Evolutionary conservation across 2,888 invertebrate genomes (phyloP).

Genomic region (Aphelenchoides bicaudatus): DNA sequence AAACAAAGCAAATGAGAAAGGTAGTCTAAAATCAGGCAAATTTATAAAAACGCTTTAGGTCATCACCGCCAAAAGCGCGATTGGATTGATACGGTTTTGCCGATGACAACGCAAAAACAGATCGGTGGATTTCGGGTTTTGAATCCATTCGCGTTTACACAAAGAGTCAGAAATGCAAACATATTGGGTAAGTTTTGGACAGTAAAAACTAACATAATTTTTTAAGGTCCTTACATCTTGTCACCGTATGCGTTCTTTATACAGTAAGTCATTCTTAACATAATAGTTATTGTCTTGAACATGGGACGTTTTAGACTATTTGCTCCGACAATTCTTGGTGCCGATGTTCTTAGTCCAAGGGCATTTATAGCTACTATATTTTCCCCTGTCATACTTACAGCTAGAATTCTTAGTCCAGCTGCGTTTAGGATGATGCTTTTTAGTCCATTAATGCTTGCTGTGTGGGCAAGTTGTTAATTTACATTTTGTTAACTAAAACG

Average conservation of each 20-base stretch:
- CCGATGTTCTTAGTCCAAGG: constrained; percentile 15
- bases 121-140: not conserved
- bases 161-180: constrained; percentile 20
- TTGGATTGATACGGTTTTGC: constrained; percentile 6
- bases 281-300: not conserved
- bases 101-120: constrained; percentile 5
- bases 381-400: constrained; percentile 4
- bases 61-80: too few species aligned
- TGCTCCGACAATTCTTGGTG: too few species aligned
- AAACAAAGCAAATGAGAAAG: too few species aligned
- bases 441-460: constrained; percentile 48
- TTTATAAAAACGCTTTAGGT: too few species aligned
- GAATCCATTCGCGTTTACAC: constrained; percentile 30
- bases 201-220: not conserved
- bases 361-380: constrained; percentile 36
- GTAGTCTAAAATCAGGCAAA: too few species aligned
- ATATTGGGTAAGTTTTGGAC: constrained; percentile 10
- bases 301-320: too few species aligned
- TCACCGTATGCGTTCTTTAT: constrained; percentile 9
- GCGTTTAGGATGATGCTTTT: constrained; percentile 47
- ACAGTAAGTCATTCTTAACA: not conserved
- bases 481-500: not conserved
- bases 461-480: constrained; percentile 31
- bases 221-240: constrained; percentile 7
- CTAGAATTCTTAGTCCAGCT: constrained; percentile 45